Base-by-base conservation (phyloP, 2,113 vertebrate genomes). In the Sporophila hypoxantha region DNA sequence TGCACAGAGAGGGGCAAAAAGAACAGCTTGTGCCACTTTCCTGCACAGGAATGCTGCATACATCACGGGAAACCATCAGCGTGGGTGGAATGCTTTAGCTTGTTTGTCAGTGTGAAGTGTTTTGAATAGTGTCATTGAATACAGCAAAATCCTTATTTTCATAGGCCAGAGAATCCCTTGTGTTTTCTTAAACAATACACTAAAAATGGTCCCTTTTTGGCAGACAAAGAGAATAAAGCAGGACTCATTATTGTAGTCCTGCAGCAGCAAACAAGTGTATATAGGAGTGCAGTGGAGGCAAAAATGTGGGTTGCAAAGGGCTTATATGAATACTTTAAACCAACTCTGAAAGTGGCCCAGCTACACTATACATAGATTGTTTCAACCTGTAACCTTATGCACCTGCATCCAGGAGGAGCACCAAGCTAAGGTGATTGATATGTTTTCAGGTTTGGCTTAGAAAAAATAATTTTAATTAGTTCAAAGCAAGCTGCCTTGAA, bases 81-180 rank as follows among this genome's bases (percentile, higher is more conserved):
- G 59, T 92, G 87, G 93, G 92, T 68, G 87, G 91, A 87, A 92
- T 94, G 67, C 92, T 92, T 94, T 62, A 93, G 87, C 87, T 80
- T 93, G 71, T 90, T 94, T 91, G 82, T 77, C 82, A 71, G 5
- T 53, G 89, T 82, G 73, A 77, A 85, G 44, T 82, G 57, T 89
- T 93, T 91, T 93, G 85, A 91, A 92, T 70, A 81, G 87, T 75
- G 82, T 89, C 73, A 75, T 21, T 90, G 88, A 93, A 79, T 44
- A 74, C 46, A 71, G 87, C 50, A 92, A 85, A 94, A 71, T 65
- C 81, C 79, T 80, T 83, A 92, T 92, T 94, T 92, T 88, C 60
- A 74, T 23, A 82, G 81, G 52, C 77, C 42, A 71, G 83, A 88
- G 81, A 93, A 92, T 92, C 50, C 88, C 75, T 55, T 0, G 26